Evolutionary conservation across 1,140 invertebrate genomes (phyloP), one percentile per base, ranked within the genome.

Genomic region (Drosophila kohkoa): DNA sequence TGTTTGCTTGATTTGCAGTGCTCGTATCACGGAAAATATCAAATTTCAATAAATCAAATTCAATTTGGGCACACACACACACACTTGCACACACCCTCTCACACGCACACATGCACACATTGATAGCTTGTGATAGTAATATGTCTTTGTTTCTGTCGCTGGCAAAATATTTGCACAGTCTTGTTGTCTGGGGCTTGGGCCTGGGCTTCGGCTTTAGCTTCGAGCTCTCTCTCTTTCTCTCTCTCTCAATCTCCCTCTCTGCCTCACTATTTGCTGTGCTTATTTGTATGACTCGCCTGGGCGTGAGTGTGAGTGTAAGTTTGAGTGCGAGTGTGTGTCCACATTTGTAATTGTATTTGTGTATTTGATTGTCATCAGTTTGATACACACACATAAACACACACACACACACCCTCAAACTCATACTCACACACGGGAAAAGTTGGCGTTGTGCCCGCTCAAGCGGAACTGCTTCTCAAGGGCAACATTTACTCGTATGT

Each of bases 21-120:
- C 83, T 89, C 77, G 85, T 85, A 89, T 89, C 85, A 88, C 85
- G 85, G 80, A 90, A 90, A 90, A 90, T 90, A 90, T 90, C 87
- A 90, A 90, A 90, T 90, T 90, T 90, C 87, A 90, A 90, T 90
- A 90, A 90, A 90, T 90, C 87, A 90, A 90, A 90, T 90, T 90
- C 87, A 90, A 90, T 90, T 90, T 90, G 87, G 75, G 59, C 77
- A 81, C 62, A 89, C 57, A 67, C 79, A 87, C 68, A 76, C 71
- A 82, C 41, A 54, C 20, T 25, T 4, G 3, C 77, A 41, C 35
- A 41, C 41, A 46, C 46, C 28, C 52, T 51, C 60, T 38, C 28
- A 54, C 60, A 51, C 30, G 51, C 48, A 71, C 16, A 69, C 65
- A 30, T 13, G 64, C 62, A 76, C n/a, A 65, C 49, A 77, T 63